Conservation (phyloP, 2,797 vertebrate species). For the Enteromius radiatus region DNA sequence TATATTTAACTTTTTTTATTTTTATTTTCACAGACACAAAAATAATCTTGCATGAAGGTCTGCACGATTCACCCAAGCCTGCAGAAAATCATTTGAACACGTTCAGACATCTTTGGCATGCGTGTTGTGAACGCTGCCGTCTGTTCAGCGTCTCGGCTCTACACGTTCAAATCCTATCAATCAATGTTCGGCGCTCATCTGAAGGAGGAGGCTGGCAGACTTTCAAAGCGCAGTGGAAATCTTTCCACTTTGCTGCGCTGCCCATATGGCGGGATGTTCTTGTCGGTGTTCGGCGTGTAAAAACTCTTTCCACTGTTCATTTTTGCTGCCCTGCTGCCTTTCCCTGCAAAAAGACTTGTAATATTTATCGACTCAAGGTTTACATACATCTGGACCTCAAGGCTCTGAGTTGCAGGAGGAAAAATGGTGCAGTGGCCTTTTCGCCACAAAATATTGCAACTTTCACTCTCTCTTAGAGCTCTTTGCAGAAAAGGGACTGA, state of each 20-base stretch:
- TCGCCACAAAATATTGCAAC: neutral
- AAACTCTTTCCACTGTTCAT: conserved; percentile 33
- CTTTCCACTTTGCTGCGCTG: conserved; percentile 50
- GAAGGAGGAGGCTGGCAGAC: conserved; percentile 38
- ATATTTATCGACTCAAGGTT: conserved; percentile 19
- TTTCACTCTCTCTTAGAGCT: conserved; percentile 10
- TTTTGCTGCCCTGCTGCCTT: conserved; percentile 29
- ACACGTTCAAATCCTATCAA: conserved; percentile 46
- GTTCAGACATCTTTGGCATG: conserved; percentile 42
- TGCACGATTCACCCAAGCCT: neutral
- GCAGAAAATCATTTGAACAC: conserved; percentile 10
- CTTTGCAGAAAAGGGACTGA: conserved; percentile 24
- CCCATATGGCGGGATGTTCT: conserved; percentile 45
- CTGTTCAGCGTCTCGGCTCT: conserved; percentile 34
- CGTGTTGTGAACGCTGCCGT: conserved; percentile 8
- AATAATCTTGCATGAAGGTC: neutral
- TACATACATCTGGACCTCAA: conserved; percentile 5
- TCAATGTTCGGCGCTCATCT: conserved; percentile 38
- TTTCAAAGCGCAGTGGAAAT: conserved; percentile 49
- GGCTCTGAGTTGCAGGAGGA: neutral
- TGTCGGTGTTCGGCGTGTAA: conserved; percentile 14
- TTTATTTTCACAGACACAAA: neutral
- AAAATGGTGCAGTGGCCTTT: neutral
- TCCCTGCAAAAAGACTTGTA: conserved; percentile 14
- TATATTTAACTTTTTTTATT: neutral